A percentile compares a stretch with the other conserved stretches of the same genome.
These are phyloP conservation scores for Rhagologus leucostigma DNA, from an alignment of 2,113 vertebrate genomes.

Conservation along the genomic window DNA sequence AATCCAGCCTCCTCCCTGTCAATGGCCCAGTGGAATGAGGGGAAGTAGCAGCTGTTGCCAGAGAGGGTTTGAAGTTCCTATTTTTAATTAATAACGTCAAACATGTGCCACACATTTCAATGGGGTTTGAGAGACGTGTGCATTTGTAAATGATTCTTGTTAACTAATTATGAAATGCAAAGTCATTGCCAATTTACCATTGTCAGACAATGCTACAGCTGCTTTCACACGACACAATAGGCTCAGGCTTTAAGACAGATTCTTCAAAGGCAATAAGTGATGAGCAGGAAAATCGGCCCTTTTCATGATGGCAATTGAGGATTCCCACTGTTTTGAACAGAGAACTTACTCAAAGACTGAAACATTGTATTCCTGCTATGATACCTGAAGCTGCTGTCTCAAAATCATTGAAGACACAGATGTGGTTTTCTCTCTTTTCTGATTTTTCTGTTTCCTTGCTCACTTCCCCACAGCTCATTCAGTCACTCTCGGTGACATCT, in stretches of 20 bases:
- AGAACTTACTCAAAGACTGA: neutral
- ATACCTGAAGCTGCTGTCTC: neutral
- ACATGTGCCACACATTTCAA: neutral
- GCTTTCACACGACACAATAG: neutral
- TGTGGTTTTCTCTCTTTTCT: neutral
- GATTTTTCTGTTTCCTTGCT: neutral
- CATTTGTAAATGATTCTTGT: neutral
- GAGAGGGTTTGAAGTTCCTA: neutral
- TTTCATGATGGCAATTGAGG: neutral
- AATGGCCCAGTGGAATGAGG: fast-evolving
- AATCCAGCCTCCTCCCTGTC: neutral
- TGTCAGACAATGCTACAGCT: neutral
- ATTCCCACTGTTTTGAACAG: neutral
- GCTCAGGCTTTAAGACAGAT: neutral
- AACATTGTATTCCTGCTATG: neutral
- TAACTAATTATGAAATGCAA: conserved; percentile 24
- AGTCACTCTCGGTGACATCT: fast-evolving
- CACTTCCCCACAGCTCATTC: neutral
- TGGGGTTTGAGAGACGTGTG: neutral
- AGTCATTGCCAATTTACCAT: neutral
- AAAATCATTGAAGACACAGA: neutral
- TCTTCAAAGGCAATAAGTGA: neutral
- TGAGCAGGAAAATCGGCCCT: neutral
- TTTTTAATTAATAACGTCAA: neutral
- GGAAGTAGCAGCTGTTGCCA: neutral